Evolutionary conservation across 2,888 invertebrate genomes (phyloP), one percentile per base, ranked within the genome.

Genomic region (Diploptera punctata): DNA sequence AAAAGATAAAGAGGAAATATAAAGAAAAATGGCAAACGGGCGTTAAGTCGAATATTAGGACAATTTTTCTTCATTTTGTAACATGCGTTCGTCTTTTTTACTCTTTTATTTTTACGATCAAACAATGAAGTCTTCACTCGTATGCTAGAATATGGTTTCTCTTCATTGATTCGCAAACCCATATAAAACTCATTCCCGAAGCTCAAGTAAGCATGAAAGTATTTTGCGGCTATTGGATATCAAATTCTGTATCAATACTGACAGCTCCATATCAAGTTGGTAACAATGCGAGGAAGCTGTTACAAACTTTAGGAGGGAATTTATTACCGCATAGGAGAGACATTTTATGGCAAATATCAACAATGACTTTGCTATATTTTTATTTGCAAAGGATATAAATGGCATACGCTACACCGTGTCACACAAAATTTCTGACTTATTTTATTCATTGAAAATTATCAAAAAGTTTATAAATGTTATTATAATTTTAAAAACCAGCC

Each of bases 1-100:
- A 57, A 5, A 13, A 52, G 13, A 21, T 13, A 57, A n/a, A 57
- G 29, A n/a, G 31, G 29, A 31, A 57, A 29, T 29, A 57, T 57
- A 57, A 57, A 16, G 57, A 57, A 57, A n/a, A 29, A 29, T 29
- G 18, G 57, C 29, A 29, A 57, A 29, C 57, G 57, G n/a, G 31
- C 29, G 18, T 16, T 0, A 24, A 24, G 29, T 57, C 16, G n/a
- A 57, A 57, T 29, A 21, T 21, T 9, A 54, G 3, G 26, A 10
- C 52, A 33, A 33, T 10, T 33, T 33, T 33, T 10, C 24, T 21
- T 52, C 52, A 52, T 52, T 24, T 24, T 52, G 24, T 52, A 52
- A 18, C 52, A n/a, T 24, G 19, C 18, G 4, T 2, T 29, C 7
- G 21, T 7, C n/a, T 24, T 7, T 57, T 57, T 31, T 29, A 16